Evolutionary conservation across 2,888 invertebrate genomes (phyloP), one percentile per base, ranked within the genome.

Genomic region (Abscondita cerata): DNA sequence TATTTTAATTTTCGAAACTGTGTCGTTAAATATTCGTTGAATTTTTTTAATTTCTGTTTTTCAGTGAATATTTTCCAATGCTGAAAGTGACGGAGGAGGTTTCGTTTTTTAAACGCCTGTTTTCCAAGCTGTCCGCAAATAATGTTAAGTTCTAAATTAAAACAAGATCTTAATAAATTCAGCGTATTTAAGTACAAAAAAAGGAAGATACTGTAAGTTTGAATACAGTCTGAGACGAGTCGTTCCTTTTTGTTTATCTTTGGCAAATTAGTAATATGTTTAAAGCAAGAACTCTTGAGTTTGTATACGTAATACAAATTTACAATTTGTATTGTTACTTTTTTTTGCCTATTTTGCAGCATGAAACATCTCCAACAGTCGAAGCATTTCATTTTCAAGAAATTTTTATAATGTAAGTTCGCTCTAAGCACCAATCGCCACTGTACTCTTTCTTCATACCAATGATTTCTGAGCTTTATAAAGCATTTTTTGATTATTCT

Each of bases 381-480:
- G 25, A 76, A 68, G 33, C 50, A 46, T 15, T 62, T 68, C 19
- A 68, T 62, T 63, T 70, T 70, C 33, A 71, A 52, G 44, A 59
- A 58, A 54, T 69, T 71, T 48, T 70, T 68, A 31, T 72, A 70
- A 59, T 76, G 74, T 38, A 77, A 65, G 25, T 73, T 64, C 5
- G 76, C 75, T 56, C 73, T 66, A 50, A 77, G 56, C 4, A 65
- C 54, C 41, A 73, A 58, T 54, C 74, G 72, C 75, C 75, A 75
- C 57, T 68, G 69, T n/a, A 71, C 61, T 59, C 66, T 69, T 48
- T 70, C 68, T 54, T 71, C 67, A 50, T 71, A 75, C 72, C 74
- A 75, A 59, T 62, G 56, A 4, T 44, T 57, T 44, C 60, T 60
- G 69, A 74, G 71, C 54, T 57, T 62, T 18, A 53, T 50, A 52